Base-by-base conservation (phyloP, 2,113 vertebrate species). In the Salvelinus alpinus region DNA sequence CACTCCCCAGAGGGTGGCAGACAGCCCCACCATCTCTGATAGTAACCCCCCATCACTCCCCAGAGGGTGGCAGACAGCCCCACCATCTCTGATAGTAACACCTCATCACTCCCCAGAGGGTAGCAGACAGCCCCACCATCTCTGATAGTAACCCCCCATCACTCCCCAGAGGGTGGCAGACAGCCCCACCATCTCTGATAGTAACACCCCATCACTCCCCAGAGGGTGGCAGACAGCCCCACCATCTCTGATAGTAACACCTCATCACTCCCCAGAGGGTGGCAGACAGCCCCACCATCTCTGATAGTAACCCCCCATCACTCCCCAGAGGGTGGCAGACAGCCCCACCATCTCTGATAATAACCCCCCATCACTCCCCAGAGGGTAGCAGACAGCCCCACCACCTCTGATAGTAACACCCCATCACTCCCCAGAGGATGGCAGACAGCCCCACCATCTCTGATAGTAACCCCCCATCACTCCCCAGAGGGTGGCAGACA, bases 321-420 rank as follows among this genome's bases (percentile, higher is more conserved):
- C 29, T 31, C 29, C 29, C 29, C 25, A 31, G 76, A 83, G 82
- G 88, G 89, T 81, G 86, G 86, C 85, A 77, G 88, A 88, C 31
- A 64, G 47, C n/a, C 9, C 80, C 64, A 62, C 73, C 74, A 74
- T 64, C 70, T 71, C 65, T 69, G 34, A 73, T 64, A 54, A 8
- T 2, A 64, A 62, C 44, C 9, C 8, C 38, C 38, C 38, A 11
- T 44, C 31, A 73, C 29, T 31, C 29, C 4, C 5, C 25, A 25
- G 76, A 83, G 84, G 88, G 89, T 81, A 84, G 87, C 85, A 77
- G 88, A 88, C 31, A 64, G 47, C n/a, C 8, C 80, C 64, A 62
- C 73, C 77, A 74, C 64, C 70, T 70, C 65, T 69, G 31, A 73
- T 38, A 48, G 31, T 1, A 64, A 62, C 38, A 24, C 5, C 34